Base-by-base conservation (phyloP, 1,140 invertebrate genomes). In the Drosophila setifemur region DNA sequence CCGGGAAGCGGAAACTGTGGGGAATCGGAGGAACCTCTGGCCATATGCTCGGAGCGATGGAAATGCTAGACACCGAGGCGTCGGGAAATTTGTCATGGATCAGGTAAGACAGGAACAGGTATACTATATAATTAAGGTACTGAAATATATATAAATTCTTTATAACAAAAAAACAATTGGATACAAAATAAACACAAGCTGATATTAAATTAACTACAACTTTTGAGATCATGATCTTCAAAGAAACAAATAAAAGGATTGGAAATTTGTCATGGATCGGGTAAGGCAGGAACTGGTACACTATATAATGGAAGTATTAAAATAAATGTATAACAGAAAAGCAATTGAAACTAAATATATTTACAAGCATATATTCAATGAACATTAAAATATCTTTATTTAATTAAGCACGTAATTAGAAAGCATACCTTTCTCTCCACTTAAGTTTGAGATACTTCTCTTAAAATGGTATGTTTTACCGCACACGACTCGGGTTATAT, bases 61-160 rank as follows among this genome's bases (percentile, higher is more conserved):
- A 40, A 29, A 1, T 0, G 25, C 57, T n/a, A 64, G 61, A 64
- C 61, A 26, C 3, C 3, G 1, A 49, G 61, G 61, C 61, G 61
- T 49, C 61, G 23, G 25, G 5, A 3, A 28, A 39, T 64, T 63
- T 3, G 57, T 25, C 60, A 48, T 1, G 42, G 43, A 19, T 31
- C 33, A 63, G 19, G 23, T 28, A 28, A 35, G 3, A 2, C 7
- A 14, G 6, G 4, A 14, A 61, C 28, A 55, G 21, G 23, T 57
- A 5, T 18, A 4, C 14, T 37, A 14, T 4, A n/a, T n/a, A 29
- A n/a, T 1, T n/a, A n/a, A n/a, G n/a, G n/a, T n/a, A n/a, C n/a
- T n/a, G n/a, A n/a, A n/a, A n/a, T n/a, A n/a, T n/a, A n/a, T n/a
- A n/a, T n/a, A n/a, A n/a, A n/a, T n/a, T n/a, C n/a, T n/a, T n/a